Conservation (phyloP, 2,797 vertebrate genomes). For the Melanotaenia boesemani region DNA sequence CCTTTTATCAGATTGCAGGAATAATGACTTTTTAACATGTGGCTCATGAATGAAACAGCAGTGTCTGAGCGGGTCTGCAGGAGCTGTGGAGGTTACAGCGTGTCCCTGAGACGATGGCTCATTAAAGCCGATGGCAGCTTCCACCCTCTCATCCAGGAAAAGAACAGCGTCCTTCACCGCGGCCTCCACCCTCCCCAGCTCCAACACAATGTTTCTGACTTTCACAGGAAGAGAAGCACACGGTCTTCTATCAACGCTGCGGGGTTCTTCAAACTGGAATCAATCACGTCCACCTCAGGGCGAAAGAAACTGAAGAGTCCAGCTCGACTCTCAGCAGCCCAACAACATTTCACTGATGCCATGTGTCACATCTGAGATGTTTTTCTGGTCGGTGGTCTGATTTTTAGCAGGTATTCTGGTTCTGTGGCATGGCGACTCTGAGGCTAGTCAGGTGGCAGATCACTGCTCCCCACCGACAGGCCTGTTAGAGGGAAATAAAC, state of each 20-base stretch:
- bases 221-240: slow-evolving; percentile 22
- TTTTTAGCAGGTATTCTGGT: too few species aligned
- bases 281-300: not conserved
- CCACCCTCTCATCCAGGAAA: slow-evolving; percentile 34
- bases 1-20: slow-evolving; percentile 25
- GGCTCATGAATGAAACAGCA: not conserved
- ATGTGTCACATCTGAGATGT: too few species aligned
- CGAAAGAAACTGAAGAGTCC: not conserved
- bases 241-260: slow-evolving; percentile 8
- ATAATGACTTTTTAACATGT: not conserved
- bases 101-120: slow-evolving; percentile 64
- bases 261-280: not conserved
- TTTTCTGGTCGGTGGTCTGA: too few species aligned
- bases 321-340: too few species aligned
- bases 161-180: slow-evolving; percentile 56
- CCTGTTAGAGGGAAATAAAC: slow-evolving; percentile 14
- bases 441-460: slow-evolving; percentile 3
- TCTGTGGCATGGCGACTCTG: too few species aligned
- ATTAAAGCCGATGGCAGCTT: slow-evolving; percentile 54
- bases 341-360: too few species aligned
- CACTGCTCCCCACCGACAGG: not conserved
- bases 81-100: slow-evolving; percentile 37
- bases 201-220: slow-evolving; percentile 29
- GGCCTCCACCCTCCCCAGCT: slow-evolving; percentile 41
- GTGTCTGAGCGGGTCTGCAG: not conserved